Evolutionary conservation across 2,797 vertebrate genomes (phyloP).

Genomic region (Diplodus sargus): DNA sequence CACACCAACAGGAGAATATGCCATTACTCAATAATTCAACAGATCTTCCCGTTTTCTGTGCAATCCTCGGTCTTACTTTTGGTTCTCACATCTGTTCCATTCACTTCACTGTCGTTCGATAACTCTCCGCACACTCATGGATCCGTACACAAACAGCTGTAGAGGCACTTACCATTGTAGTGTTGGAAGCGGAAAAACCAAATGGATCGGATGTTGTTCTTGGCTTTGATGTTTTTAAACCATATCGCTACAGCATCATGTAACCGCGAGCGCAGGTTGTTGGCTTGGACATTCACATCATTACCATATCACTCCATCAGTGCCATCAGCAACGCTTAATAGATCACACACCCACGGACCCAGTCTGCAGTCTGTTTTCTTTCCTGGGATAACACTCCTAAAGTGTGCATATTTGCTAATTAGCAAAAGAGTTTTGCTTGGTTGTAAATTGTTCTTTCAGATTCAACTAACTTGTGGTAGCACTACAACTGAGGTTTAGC

Average conservation of each 20-base stretch:
- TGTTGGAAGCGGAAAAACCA: conserved; percentile 20
- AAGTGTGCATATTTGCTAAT: too few relatives aligned
- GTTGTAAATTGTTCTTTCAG: neutral
- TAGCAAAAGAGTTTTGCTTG: too few relatives aligned
- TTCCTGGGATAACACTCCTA: conserved; percentile 1
- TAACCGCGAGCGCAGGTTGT: conserved; percentile 44
- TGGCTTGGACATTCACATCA: conserved; percentile 42
- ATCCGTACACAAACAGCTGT: neutral
- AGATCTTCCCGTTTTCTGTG: neutral
- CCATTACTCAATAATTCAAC: neutral
- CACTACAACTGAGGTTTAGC: neutral
- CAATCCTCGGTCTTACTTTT: neutral
- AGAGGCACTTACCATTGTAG: conserved; percentile 4
- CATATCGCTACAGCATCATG: conserved; percentile 53
- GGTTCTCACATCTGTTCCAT: neutral
- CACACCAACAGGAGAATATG: neutral
- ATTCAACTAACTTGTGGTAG: neutral
- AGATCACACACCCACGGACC: conserved; percentile 28
- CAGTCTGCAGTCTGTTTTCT: conserved; percentile 31
- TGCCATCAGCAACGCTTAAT: conserved; percentile 47
- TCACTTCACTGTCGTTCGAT: neutral
- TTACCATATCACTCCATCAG: conserved; percentile 59
- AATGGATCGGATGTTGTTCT: conserved; percentile 44
- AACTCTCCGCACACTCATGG: neutral
- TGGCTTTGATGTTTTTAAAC: conserved; percentile 24